These are phyloP conservation scores for Gavialis gangeticus DNA, from an alignment of 2,113 vertebrate genomes.

Conservation along the genomic window DNA sequence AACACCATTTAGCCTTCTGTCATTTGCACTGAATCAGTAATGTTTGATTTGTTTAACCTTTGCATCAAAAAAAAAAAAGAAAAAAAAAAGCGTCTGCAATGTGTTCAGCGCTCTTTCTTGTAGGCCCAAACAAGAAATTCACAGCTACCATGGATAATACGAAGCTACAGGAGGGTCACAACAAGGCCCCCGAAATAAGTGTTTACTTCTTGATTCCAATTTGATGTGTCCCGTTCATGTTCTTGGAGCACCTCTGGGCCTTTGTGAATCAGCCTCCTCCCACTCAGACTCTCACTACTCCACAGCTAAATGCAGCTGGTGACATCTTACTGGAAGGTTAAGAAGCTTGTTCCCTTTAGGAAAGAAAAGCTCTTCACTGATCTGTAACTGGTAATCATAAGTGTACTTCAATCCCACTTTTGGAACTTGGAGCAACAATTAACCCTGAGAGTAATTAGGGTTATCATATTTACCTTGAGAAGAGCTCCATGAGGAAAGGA, in stretches of 20 bases:
- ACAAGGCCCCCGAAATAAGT: rapidly evolving
- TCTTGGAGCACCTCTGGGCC: rapidly evolving
- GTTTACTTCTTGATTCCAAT: rapidly evolving
- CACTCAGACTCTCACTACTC: neutral
- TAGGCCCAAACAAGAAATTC: neutral
- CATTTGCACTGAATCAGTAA: neutral
- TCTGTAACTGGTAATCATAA: rapidly evolving
- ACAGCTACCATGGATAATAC: rapidly evolving
- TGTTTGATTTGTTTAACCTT: constrained; percentile 7
- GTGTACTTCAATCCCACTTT: rapidly evolving
- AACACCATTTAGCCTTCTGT: constrained; percentile 22
- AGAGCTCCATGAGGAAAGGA: neutral
- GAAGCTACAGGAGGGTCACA: neutral
- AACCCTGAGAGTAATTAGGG: neutral
- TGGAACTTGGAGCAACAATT: rapidly evolving
- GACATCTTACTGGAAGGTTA: neutral
- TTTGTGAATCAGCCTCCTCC: rapidly evolving
- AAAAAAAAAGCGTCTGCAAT: neutral
- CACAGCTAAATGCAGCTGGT: rapidly evolving
- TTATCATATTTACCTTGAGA: neutral
- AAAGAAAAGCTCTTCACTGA: rapidly evolving
- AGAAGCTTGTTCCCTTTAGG: rapidly evolving
- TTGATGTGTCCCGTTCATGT: rapidly evolving
- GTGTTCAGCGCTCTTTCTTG: neutral
- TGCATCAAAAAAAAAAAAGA: neutral